phyloP scores from a whole-genome alignment of 2,113 vertebrate genomes.

The Myotis davidii region DNA sequence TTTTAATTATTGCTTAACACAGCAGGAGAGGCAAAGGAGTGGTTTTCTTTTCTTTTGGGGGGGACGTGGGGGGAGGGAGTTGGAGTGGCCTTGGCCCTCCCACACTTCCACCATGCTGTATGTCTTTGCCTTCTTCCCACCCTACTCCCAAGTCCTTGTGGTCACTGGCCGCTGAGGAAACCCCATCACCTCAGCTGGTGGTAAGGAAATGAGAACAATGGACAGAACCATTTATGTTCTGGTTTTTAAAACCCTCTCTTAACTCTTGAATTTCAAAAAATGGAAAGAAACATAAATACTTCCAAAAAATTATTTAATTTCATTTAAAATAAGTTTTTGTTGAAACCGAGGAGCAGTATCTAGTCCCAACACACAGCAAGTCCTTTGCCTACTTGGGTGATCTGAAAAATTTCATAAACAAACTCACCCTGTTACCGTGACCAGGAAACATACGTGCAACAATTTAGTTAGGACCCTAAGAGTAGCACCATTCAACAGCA shows the following conservation, averaged over 20 bases:
- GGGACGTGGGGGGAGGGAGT: accelerated
- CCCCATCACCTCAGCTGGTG: not conserved
- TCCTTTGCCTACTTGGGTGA: not conserved
- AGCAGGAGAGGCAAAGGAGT: not conserved
- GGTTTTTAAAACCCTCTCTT: not conserved
- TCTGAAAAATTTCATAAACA: not conserved
- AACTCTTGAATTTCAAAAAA: slow-evolving; percentile 6
- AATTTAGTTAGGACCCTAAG: not conserved
- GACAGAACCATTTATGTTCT: not conserved
- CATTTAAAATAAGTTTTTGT: not conserved
- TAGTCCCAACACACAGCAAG: not conserved
- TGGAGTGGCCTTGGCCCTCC: not conserved
- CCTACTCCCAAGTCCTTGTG: not conserved
- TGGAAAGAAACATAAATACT: not conserved
- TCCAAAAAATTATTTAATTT: not conserved
- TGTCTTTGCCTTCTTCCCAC: not conserved
- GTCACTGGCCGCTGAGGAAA: not conserved
- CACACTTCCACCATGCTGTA: accelerated
- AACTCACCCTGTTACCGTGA: not conserved
- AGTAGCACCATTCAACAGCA: not conserved
- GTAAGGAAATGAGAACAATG: not conserved
- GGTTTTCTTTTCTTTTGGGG: not conserved
- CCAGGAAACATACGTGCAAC: not conserved
- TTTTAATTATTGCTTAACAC: not conserved
- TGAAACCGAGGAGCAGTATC: not conserved